Percentiles rank a stretch among this genome's conserved stretches.
These are phyloP conservation scores for Lymantria monacha DNA, from an alignment of 2,888 invertebrate species.

Conservation along the genomic window DNA sequence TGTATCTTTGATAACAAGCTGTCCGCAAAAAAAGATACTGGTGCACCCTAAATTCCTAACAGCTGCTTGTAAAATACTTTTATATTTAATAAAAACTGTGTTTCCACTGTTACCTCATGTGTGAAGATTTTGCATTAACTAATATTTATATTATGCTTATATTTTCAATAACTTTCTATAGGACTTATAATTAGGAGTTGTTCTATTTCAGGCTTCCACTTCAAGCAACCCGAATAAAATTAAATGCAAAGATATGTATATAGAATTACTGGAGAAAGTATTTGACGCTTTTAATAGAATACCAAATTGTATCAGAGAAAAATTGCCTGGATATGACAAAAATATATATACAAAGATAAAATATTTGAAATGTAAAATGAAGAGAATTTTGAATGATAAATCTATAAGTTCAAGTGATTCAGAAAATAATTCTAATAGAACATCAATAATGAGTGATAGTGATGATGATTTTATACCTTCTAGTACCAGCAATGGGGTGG, in stretches of 20 bases:
- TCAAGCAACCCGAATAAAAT: slow-evolving; percentile 43
- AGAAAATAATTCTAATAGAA: slow-evolving; percentile 32
- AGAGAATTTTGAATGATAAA: slow-evolving; percentile 65
- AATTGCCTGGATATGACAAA: slow-evolving; percentile 83
- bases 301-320: slow-evolving; percentile 82
- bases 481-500: slow-evolving; percentile 4
- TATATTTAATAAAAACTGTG: too few species aligned
- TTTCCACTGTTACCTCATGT: too few species aligned
- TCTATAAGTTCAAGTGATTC: slow-evolving; percentile 42
- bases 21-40: too few species aligned
- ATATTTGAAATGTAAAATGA: slow-evolving; percentile 81
- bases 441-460: slow-evolving; percentile 36
- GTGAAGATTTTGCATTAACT: too few species aligned
- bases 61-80: too few species aligned
- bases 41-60: too few species aligned
- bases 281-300: slow-evolving; percentile 84
- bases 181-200: background rate
- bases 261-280: slow-evolving; percentile 84
- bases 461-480: slow-evolving; percentile 43
- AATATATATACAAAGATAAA: slow-evolving; percentile 81
- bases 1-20: too few species aligned
- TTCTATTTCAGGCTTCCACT: slow-evolving; percentile 34
- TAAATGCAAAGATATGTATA: slow-evolving; percentile 77
- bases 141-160: too few species aligned
- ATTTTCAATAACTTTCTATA: too few species aligned